A percentile compares a stretch with the other conserved stretches of the same genome.
phyloP scores from a whole-genome alignment of 2,113 vertebrate genomes.

The Myrmecophaga tridactyla region DNA sequence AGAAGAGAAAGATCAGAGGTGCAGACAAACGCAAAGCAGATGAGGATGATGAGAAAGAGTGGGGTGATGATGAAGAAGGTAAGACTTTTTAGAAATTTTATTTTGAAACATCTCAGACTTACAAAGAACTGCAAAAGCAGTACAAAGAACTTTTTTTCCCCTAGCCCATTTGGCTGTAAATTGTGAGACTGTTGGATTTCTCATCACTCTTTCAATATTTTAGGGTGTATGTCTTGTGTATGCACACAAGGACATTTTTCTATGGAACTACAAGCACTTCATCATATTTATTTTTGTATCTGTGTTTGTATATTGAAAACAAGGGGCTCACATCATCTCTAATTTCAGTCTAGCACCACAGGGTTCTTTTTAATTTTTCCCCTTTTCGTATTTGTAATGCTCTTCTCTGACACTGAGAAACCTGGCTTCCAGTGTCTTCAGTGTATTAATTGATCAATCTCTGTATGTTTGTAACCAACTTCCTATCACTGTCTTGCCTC shows the following conservation, averaged over 20 bases:
- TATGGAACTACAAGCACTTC: too few species aligned
- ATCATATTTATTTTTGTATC: not conserved
- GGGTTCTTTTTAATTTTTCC: not conserved
- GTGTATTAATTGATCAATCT: too few species aligned
- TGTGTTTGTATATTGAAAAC: not conserved
- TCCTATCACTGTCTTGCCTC: not conserved
- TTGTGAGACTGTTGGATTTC: not conserved
- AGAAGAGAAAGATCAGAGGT: constrained; percentile 80
- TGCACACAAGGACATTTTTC: not conserved
- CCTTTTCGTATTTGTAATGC: not conserved
- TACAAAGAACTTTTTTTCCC: rapidly evolving
- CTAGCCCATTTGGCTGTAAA: not conserved
- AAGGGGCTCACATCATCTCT: too few species aligned
- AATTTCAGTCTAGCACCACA: too few species aligned
- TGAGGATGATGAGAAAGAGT: constrained; percentile 83
- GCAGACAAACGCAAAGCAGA: constrained; percentile 89
- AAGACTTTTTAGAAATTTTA: not conserved
- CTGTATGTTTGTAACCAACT: too few species aligned
- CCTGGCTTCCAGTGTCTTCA: not conserved
- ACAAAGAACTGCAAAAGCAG: rapidly evolving
- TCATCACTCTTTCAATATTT: rapidly evolving
- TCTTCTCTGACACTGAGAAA: not conserved
- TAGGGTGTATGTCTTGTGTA: not conserved
- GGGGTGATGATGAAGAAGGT: constrained; percentile 91
- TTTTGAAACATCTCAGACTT: rapidly evolving